phyloP scores from a whole-genome alignment of 1,140 invertebrate genomes.

The Rhagoletis pomonella region DNA sequence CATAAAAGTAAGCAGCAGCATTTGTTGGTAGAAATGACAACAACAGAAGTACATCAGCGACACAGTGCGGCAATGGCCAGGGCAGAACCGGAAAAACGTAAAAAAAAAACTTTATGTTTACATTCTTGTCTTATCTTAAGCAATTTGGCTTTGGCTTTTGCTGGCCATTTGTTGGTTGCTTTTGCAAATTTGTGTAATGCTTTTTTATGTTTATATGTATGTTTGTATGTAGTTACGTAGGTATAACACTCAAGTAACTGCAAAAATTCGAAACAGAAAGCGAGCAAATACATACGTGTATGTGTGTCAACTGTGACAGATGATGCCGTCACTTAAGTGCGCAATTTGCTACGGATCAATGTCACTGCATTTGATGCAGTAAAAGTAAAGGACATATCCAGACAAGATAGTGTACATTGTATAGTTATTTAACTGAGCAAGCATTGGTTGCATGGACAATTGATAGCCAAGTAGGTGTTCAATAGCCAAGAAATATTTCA shows the following conservation, averaged over 20 bases:
- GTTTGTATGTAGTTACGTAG: too few relatives aligned
- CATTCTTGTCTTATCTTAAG: slow-evolving; percentile 25
- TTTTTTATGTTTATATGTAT: too few relatives aligned
- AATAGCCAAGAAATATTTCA: not conserved
- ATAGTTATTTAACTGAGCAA: not conserved
- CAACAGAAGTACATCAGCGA: too few relatives aligned
- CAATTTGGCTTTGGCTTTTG: not conserved
- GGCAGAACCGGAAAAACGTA: slow-evolving; percentile 30
- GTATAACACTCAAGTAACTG: not conserved
- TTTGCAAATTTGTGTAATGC: not conserved
- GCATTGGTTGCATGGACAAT: not conserved
- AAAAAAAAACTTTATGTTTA: slow-evolving; percentile 13
- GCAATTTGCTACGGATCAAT: slow-evolving; percentile 35
- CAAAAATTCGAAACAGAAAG: not conserved
- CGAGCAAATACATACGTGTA: not conserved
- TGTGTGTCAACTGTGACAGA: slow-evolving; percentile 23
- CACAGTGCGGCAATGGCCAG: slow-evolving; percentile 7
- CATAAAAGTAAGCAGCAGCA: not conserved
- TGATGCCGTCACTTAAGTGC: slow-evolving; percentile 26
- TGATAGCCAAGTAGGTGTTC: not conserved
- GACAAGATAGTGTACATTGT: not conserved
- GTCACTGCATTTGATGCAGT: not conserved
- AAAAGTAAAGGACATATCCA: not conserved
- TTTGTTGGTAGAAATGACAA: not conserved
- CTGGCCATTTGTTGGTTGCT: not conserved